Conservation (phyloP, 2,888 invertebrate species). For the Nomada lathburiana region DNA sequence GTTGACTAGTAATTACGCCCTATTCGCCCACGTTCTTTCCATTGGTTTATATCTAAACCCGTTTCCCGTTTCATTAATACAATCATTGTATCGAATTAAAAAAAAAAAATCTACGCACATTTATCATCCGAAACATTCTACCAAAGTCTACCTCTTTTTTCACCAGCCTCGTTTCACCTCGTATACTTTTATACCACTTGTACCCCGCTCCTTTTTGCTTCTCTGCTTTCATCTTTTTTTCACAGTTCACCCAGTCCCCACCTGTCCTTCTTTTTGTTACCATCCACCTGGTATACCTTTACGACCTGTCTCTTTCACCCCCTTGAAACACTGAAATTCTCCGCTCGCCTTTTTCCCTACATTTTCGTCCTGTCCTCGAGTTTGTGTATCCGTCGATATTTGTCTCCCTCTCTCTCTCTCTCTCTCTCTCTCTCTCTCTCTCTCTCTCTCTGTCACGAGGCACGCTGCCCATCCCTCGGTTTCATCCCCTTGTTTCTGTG, state of each 20-base stretch:
- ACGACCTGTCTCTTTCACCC: background rate
- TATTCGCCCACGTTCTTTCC: no score
- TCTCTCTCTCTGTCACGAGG: background rate
- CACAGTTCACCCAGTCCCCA: background rate
- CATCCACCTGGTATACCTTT: slow-evolving; percentile 3
- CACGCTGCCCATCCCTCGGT: background rate
- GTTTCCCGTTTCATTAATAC: no score
- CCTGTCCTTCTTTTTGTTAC: background rate
- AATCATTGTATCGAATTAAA: no score
- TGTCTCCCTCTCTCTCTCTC: background rate
- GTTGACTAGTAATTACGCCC: background rate
- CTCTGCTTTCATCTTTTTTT: background rate
- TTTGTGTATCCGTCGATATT: slow-evolving; percentile 6
- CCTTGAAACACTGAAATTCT: slow-evolving; percentile 15
- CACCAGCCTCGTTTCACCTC: no score
- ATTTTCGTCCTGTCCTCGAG: background rate
- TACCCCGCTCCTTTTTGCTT: background rate
- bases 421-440: background rate
- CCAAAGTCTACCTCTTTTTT: background rate
- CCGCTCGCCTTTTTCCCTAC: slow-evolving; percentile 1
- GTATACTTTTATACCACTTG: no score
- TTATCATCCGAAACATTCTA: no score
- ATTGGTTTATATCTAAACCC: no score
- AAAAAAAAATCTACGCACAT: no score
- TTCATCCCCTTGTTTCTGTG: slow-evolving; percentile 6